A percentile compares a stretch with the other conserved stretches of the same genome.
Evolutionary conservation across 2,888 invertebrate species (phyloP).

Genomic region (Agrochola litura): DNA sequence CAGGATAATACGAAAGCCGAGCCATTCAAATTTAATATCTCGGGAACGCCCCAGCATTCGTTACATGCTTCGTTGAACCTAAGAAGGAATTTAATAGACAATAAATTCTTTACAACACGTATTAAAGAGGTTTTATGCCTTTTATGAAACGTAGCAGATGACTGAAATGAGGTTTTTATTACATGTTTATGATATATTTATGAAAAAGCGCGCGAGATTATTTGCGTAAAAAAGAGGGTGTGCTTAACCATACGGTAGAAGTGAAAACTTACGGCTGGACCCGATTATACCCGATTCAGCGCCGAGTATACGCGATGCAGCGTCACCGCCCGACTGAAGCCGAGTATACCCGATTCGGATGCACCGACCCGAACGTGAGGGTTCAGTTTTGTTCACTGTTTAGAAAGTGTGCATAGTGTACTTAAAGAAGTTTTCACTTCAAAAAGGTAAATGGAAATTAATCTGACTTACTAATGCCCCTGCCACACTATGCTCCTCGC

Average conservation of each 20-base stretch:
- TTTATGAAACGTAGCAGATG: conserved; percentile 51
- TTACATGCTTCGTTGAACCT: conserved; percentile 57
- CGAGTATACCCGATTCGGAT: background rate
- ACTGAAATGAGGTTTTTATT: conserved; percentile 48
- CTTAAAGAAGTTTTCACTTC: background rate
- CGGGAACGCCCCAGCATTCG: conserved; percentile 46
- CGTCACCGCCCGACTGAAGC: background rate
- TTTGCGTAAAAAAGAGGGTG: background rate
- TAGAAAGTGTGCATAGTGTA: background rate
- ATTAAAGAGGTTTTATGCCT: conserved; percentile 53
- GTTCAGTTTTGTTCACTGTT: background rate
- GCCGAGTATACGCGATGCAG: background rate
- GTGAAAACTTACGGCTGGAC: background rate
- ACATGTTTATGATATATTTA: conserved; percentile 44
- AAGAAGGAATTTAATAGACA: conserved; percentile 59
- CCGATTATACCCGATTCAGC: background rate
- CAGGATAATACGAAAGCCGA: conserved; percentile 44
- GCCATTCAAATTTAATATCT: conserved; percentile 60
- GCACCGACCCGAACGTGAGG: too few relatives aligned
- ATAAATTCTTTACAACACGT: conserved; percentile 48
- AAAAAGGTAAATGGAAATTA: background rate
- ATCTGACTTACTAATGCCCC: background rate
- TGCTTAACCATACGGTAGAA: background rate
- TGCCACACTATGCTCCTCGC: too few relatives aligned
- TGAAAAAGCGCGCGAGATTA: conserved; percentile 6